phyloP scores from a whole-genome alignment of 2,888 invertebrate species.

The Lysandra bellargus region DNA sequence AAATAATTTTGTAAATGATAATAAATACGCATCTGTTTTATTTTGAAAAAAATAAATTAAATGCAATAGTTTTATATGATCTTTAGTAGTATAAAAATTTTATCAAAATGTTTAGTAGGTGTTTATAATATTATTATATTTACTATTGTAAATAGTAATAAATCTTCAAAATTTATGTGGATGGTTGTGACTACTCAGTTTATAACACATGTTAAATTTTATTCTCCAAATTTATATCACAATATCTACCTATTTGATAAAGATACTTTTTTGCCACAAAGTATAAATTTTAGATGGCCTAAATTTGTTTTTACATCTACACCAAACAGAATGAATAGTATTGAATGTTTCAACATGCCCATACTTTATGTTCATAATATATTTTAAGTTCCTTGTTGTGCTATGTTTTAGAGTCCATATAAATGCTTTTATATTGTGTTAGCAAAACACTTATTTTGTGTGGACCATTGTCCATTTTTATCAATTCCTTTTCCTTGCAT shows the following conservation, averaged over 20 bases:
- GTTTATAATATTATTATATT: constrained; percentile 18
- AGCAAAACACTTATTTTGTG: not conserved
- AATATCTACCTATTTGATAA: not conserved
- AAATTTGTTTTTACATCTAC: not conserved
- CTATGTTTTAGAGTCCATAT: not conserved
- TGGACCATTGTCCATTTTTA: constrained; percentile 8
- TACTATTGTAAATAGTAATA: constrained; percentile 29
- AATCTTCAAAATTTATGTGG: constrained; percentile 11
- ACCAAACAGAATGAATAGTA: not conserved
- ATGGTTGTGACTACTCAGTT: constrained; percentile 29
- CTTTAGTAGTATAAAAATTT: constrained; percentile 16
- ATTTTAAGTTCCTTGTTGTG: constrained; percentile 2
- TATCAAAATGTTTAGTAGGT: constrained; percentile 14
- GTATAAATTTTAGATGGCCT: not conserved
- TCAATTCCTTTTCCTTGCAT: constrained; percentile 30
- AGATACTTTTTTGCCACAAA: not conserved
- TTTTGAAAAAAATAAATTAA: not conserved
- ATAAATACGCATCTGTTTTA: not conserved
- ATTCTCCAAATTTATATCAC: not conserved
- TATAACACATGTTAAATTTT: constrained; percentile 13
- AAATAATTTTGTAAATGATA: not conserved
- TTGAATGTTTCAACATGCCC: not conserved
- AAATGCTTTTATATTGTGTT: constrained; percentile 16
- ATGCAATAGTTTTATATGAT: constrained; percentile 20
- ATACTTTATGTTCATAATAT: not conserved